Percentiles rank a stretch among this genome's conserved stretches.
Evolutionary conservation across 2,113 vertebrate species (phyloP).

Genomic region (Cyphomyrus discorhynchus): DNA sequence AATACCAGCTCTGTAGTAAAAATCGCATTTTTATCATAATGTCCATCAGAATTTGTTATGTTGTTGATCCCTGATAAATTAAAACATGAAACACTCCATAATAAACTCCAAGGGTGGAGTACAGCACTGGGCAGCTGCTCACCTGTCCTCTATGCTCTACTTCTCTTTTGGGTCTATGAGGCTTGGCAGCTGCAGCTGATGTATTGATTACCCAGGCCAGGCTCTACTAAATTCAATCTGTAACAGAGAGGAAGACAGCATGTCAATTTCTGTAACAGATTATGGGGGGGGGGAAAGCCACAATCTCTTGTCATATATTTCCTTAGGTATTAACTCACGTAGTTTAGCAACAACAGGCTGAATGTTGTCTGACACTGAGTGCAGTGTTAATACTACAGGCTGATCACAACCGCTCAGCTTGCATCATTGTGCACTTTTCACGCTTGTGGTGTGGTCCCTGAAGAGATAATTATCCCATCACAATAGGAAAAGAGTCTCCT

Average conservation of each 20-base stretch:
- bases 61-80: neutral
- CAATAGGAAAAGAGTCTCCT: neutral
- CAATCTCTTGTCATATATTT: neutral
- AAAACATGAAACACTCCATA: neutral
- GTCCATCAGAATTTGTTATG: neutral
- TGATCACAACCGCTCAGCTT: neutral
- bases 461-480: neutral
- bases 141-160: neutral
- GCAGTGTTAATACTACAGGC: neutral
- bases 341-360: neutral
- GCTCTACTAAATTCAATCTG: neutral
- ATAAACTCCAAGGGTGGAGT: neutral
- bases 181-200: neutral
- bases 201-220: neutral
- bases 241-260: neutral
- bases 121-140: neutral
- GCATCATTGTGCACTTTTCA: neutral
- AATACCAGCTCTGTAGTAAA: neutral
- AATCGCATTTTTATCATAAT: neutral
- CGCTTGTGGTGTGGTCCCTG: neutral
- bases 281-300: neutral
- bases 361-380: neutral
- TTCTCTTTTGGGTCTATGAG: neutral
- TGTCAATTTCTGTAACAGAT: neutral
- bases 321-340: no score